phyloP scores from a whole-genome alignment of 2,888 invertebrate species.

The Gasteruption jaculator region DNA sequence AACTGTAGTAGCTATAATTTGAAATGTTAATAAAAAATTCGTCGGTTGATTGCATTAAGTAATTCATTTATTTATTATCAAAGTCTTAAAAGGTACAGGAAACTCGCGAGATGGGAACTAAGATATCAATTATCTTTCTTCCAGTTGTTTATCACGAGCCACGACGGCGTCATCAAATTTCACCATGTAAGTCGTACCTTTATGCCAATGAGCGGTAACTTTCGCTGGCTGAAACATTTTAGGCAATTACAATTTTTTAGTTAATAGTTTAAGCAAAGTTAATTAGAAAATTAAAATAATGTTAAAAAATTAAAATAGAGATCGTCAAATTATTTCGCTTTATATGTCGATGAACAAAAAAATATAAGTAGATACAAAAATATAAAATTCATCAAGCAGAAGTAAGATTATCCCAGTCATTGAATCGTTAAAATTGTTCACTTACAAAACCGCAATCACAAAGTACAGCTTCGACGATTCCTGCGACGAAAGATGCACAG shows the following conservation, averaged over 20 bases:
- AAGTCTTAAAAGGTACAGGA: constrained; percentile 3
- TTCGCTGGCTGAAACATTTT: constrained; percentile 92
- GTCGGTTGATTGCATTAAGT: no score
- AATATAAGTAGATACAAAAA: background rate
- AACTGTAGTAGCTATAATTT: no score
- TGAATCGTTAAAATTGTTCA: constrained; percentile 29
- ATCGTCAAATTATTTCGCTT: constrained; percentile 3
- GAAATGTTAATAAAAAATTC: no score
- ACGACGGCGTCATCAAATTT: constrained; percentile 94
- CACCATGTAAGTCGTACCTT: constrained; percentile 98
- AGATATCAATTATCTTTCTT: constrained; percentile 65
- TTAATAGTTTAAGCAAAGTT: constrained; percentile 1
- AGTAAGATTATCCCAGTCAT: background rate
- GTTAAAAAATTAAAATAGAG: constrained; percentile 14
- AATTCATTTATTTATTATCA: constrained; percentile 3
- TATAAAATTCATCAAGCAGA: background rate
- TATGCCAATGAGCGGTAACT: constrained; percentile 98
- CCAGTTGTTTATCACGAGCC: constrained; percentile 83
- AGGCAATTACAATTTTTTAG: constrained; percentile 8
- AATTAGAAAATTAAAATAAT: background rate
- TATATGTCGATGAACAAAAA: constrained; percentile 6
- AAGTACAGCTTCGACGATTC: constrained; percentile 94
- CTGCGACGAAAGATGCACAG: constrained; percentile 97
- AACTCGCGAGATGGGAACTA: constrained; percentile 5
- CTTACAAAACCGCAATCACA: constrained; percentile 95